phyloP scores from a whole-genome alignment of 1,140 invertebrate species.

The Conopomorpha cramerella region DNA sequence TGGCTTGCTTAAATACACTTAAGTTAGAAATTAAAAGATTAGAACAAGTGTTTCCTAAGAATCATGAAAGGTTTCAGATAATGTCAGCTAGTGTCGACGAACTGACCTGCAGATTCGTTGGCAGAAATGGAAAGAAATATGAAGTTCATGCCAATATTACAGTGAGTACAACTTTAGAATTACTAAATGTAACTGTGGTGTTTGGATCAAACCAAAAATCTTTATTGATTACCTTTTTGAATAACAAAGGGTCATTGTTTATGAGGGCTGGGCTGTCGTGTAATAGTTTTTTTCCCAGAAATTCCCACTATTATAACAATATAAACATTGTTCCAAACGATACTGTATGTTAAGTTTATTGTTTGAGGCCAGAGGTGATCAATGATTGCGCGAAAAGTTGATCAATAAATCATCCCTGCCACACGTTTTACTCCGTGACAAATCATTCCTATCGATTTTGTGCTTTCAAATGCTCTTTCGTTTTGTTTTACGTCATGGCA shows the following conservation, averaged over 20 bases:
- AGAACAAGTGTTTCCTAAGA: slow-evolving; percentile 92
- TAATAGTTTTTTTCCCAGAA: too few species aligned
- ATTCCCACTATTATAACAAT: too few species aligned
- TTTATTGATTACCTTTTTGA: slow-evolving; percentile 48
- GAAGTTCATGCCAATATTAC: slow-evolving; percentile 98
- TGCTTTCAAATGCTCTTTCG: too few species aligned
- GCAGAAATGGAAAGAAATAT: slow-evolving; percentile 91
- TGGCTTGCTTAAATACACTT: slow-evolving; percentile 97
- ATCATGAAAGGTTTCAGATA: slow-evolving; percentile 96
- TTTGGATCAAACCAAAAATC: too few species aligned
- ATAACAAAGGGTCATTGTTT: slow-evolving; percentile 56
- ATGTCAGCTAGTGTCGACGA: slow-evolving; percentile 97
- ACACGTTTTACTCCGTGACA: slow-evolving; percentile 4
- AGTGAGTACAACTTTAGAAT: slow-evolving; percentile 67
- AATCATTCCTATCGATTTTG: too few species aligned
- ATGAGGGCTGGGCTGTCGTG: slow-evolving; percentile 58
- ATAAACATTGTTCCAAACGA: too few species aligned
- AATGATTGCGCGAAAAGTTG: slow-evolving; percentile 3
- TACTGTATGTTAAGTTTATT: background rate
- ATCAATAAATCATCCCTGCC: slow-evolving; percentile 3
- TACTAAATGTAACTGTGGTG: slow-evolving; percentile 1
- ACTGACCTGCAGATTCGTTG: slow-evolving; percentile 94
- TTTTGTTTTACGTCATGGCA: too few species aligned
- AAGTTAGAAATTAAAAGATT: slow-evolving; percentile 97
- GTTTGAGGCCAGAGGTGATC: slow-evolving; percentile 3